phyloP scores from a whole-genome alignment of 1,140 invertebrate species.

The Apocrypta bakeri region DNA sequence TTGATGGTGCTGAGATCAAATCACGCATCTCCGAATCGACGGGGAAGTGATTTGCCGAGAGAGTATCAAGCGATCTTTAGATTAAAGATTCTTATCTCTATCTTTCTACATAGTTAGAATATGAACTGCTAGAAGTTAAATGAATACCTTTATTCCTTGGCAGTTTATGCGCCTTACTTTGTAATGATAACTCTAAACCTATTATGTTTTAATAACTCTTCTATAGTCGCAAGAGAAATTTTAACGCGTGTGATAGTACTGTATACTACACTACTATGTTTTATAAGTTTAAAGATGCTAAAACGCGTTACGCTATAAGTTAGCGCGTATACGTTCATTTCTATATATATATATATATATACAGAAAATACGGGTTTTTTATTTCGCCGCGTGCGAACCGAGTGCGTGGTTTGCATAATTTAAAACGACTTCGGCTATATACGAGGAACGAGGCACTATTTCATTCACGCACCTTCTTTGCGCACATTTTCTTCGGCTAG shows the following conservation, averaged over 20 bases:
- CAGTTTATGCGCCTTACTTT: too few relatives aligned
- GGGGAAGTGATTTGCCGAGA: slow-evolving; percentile 7
- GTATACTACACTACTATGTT: too few relatives aligned
- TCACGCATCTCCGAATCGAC: not conserved
- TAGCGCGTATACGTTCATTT: too few relatives aligned
- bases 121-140: not conserved
- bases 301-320: too few relatives aligned
- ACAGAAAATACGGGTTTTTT: not conserved
- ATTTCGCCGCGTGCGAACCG: not conserved
- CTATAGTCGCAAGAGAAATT: too few relatives aligned
- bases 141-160: not conserved
- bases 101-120: too few relatives aligned
- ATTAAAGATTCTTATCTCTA: slow-evolving; percentile 9
- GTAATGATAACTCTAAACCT: too few relatives aligned
- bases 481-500: not conserved
- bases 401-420: not conserved
- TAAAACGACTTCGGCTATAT: not conserved
- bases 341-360: too few relatives aligned
- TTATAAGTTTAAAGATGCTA: too few relatives aligned
- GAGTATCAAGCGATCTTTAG: not conserved
- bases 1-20: slow-evolving; percentile 7
- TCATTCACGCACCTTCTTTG: not conserved
- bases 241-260: too few relatives aligned
- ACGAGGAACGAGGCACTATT: not conserved
- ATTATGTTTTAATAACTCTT: too few relatives aligned